Evolutionary conservation across 2,113 vertebrate genomes (phyloP), one percentile per base, ranked within the genome.

Genomic region (Elaphurus davidianus): DNA sequence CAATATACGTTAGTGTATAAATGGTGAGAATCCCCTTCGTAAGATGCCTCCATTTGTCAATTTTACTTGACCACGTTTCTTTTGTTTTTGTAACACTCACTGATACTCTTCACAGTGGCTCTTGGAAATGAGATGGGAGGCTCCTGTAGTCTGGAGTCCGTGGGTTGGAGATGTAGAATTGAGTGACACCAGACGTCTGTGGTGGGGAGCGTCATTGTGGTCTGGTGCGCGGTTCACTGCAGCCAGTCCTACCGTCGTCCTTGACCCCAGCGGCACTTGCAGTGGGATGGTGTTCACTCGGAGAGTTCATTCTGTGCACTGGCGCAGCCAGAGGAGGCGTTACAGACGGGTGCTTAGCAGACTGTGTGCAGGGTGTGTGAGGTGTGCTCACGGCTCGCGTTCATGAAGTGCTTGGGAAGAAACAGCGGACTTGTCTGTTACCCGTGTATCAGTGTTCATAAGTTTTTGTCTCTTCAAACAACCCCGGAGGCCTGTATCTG

Each of bases 1-100:
- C 11, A n/a, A 0, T 2, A 6, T 45, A 33, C 4, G 1, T 23
- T 71, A 45, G 7, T 16, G 1, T 62, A 11, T 23, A 40, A 36
- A 25, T 23, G 33, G 15, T 30, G 60, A 43, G 33, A 40, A 40
- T 14, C 16, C 50, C 10, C 64, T 43, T 19, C 4, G 6, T 71
- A n/a, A 93, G 87, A 33, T 30, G 43, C 30, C n/a, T 91, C 83
- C 2, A 1, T 52, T 59, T 64, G 43, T 79, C 55, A 36, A 0
- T 40, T 64, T 55, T 67, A 30, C 40, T 91, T 97, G 47, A 83
- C 23, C 7, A 9, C 1, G 6, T 43, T 50, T 28, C 16, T 90
- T 76, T 91, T 55, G 1, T 52, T 93, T 97, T 57, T 76, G 7
- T 47, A 27, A 59, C 0, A 21, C 12, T 76, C 16, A 0, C 16